Conservation (phyloP, 2,888 invertebrate species). For the Listrodromus nycthemerus region DNA sequence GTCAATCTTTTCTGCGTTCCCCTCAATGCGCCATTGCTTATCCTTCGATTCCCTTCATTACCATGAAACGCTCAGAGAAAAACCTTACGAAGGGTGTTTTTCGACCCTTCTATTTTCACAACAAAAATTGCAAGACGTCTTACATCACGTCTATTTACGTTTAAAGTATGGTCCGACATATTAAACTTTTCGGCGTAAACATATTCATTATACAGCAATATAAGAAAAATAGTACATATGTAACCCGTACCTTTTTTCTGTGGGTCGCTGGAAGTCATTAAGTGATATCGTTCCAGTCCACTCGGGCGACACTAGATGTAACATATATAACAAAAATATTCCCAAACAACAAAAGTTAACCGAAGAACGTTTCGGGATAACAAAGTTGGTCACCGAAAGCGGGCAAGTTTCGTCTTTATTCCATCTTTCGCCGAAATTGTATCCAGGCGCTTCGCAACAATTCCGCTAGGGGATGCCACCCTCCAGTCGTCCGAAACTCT, state of each 20-base stretch:
- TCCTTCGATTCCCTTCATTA: too few species aligned
- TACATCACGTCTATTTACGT: too few species aligned
- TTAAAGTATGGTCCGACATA: too few species aligned
- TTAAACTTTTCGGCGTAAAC: too few species aligned
- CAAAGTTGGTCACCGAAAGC: not conserved
- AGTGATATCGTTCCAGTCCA: not conserved
- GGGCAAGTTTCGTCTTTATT: conserved; percentile 27
- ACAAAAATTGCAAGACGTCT: too few species aligned
- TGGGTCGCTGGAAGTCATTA: not conserved
- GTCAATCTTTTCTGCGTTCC: too few species aligned
- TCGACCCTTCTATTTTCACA: too few species aligned
- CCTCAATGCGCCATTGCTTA: too few species aligned
- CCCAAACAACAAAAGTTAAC: not conserved
- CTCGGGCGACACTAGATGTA: not conserved
- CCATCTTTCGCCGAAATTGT: conserved; percentile 1
- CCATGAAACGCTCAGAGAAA: too few species aligned
- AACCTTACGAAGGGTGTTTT: too few species aligned
- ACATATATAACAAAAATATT: not conserved
- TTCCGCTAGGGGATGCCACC: conserved; percentile 52
- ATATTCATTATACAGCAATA: too few species aligned
- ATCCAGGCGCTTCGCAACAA: conserved; percentile 6
- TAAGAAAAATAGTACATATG: too few species aligned
- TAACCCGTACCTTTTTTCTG: not conserved
- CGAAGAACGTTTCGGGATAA: conserved; percentile 2
- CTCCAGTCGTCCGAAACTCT: conserved; percentile 22